phyloP scores from a whole-genome alignment of 30 jellyfish, hydroid and myxozoan genomes.

The Haliclystus octoradiatus region DNA sequence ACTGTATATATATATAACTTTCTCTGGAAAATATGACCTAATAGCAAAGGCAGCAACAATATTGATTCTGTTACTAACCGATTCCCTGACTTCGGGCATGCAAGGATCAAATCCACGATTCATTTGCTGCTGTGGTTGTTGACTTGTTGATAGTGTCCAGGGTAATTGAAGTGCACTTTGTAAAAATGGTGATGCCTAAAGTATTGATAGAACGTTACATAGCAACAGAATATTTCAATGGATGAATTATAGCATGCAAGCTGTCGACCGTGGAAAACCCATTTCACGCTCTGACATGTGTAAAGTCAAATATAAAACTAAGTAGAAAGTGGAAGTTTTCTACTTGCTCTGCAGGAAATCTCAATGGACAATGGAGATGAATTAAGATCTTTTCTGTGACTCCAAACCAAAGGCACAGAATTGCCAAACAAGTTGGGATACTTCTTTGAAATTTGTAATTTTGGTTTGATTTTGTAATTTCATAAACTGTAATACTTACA shows the following conservation, averaged over 20 bases:
- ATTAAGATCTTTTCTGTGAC: not conserved
- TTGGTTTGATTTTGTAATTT: too few relatives aligned
- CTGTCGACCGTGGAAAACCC: too few relatives aligned
- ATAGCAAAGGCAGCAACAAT: too few relatives aligned
- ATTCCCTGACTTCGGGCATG: conserved; percentile 89
- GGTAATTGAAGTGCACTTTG: conserved; percentile 78
- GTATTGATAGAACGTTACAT: not conserved
- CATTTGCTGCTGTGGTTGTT: conserved; percentile 97
- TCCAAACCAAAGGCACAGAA: not conserved
- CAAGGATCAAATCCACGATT: conserved; percentile 79
- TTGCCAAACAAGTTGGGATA: not conserved
- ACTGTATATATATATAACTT: too few relatives aligned
- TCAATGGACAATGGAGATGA: not conserved
- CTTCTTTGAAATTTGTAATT: too few relatives aligned
- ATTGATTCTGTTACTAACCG: conserved; percentile 42
- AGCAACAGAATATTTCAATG: too few relatives aligned
- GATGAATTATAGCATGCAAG: too few relatives aligned
- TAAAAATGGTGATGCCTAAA: conserved; percentile 73
- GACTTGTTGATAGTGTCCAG: conserved; percentile 97
- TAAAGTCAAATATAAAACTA: too few relatives aligned
- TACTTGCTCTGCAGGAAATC: not conserved
- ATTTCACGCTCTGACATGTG: too few relatives aligned
- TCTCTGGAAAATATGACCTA: too few relatives aligned
- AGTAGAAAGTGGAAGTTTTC: not conserved
- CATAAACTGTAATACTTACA: conserved; percentile 40